phyloP scores from a whole-genome alignment of 2,113 vertebrate genomes.

The Malaclemys terrapin region DNA sequence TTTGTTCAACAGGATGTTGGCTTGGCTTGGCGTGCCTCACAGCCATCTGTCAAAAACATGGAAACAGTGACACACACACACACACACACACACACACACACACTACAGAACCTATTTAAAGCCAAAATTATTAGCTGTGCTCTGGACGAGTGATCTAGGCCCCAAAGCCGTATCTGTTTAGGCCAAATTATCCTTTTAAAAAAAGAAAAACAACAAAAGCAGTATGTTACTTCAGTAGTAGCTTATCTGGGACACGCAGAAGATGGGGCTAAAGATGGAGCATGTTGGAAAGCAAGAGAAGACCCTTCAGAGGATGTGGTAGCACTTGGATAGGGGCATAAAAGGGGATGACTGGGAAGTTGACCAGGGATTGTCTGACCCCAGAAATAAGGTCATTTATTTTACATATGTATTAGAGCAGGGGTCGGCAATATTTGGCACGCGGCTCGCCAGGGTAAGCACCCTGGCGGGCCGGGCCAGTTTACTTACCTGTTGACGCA shows the following conservation, averaged over 20 bases:
- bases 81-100: constrained; percentile 28
- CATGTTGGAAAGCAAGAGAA: rapidly evolving
- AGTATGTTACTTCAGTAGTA: neutral
- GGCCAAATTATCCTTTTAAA: neutral
- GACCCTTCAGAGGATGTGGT: neutral
- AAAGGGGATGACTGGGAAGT: neutral
- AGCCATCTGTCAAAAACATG: constrained; percentile 74
- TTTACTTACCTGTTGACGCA: too few relatives aligned
- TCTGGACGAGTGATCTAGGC: constrained; percentile 15
- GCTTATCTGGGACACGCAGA: neutral
- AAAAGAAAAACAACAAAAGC: neutral
- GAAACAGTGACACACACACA: constrained; percentile 67
- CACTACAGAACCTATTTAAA: constrained; percentile 26
- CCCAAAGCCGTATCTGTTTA: constrained; percentile 23
- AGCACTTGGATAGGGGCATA: neutral
- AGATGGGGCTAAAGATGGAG: neutral
- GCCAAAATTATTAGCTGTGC: constrained; percentile 10
- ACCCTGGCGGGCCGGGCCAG: too few relatives aligned
- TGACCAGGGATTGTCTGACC: neutral
- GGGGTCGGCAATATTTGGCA: too few relatives aligned
- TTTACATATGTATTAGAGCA: rapidly evolving
- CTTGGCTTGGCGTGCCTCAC: neutral
- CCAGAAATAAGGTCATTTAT: neutral
- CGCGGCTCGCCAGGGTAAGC: too few relatives aligned
- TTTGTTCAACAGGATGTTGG: constrained; percentile 75